Conservation (phyloP, 2,888 invertebrate genomes). For the Theodoxus fluviatilis region DNA sequence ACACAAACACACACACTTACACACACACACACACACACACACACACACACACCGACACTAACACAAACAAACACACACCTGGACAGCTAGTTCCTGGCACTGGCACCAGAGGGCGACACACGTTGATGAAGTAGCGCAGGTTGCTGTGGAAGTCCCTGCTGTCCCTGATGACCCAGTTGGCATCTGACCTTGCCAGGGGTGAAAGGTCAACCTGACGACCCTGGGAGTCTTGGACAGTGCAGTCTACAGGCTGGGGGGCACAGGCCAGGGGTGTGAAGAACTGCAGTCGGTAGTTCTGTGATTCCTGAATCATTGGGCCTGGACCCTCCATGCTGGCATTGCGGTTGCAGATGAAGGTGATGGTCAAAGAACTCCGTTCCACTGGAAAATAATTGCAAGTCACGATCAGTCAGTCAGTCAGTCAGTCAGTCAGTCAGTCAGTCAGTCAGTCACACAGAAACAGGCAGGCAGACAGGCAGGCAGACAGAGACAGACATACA, state of each 20-base stretch:
- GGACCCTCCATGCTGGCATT: slow-evolving; percentile 37
- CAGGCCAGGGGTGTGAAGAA: slow-evolving; percentile 55
- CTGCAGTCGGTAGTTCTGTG: slow-evolving; percentile 40
- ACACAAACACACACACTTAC: slow-evolving; percentile 35
- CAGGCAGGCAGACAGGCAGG: no score
- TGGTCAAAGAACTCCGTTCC: slow-evolving; percentile 34
- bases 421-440: no score
- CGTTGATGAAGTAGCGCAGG: slow-evolving; percentile 58
- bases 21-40: slow-evolving; percentile 52
- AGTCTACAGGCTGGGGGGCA: slow-evolving; percentile 47
- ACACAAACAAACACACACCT: slow-evolving; percentile 38
- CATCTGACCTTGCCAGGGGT: slow-evolving; percentile 40
- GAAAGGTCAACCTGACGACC: slow-evolving; percentile 58
- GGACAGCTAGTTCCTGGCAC: slow-evolving; percentile 43
- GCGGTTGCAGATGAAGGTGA: slow-evolving; percentile 46
- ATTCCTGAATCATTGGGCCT: slow-evolving; percentile 37
- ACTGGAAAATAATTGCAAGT: slow-evolving; percentile 42
- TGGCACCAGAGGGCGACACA: slow-evolving; percentile 58
- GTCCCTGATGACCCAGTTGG: slow-evolving; percentile 54
- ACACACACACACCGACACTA: neutral
- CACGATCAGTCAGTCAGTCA: no score
- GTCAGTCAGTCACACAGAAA: no score
- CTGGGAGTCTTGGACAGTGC: slow-evolving; percentile 42
- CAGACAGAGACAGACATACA: no score
- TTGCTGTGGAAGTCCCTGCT: slow-evolving; percentile 35